These are phyloP conservation scores for Upupa epops DNA, from an alignment of 2,113 vertebrate genomes.

Conservation along the genomic window DNA sequence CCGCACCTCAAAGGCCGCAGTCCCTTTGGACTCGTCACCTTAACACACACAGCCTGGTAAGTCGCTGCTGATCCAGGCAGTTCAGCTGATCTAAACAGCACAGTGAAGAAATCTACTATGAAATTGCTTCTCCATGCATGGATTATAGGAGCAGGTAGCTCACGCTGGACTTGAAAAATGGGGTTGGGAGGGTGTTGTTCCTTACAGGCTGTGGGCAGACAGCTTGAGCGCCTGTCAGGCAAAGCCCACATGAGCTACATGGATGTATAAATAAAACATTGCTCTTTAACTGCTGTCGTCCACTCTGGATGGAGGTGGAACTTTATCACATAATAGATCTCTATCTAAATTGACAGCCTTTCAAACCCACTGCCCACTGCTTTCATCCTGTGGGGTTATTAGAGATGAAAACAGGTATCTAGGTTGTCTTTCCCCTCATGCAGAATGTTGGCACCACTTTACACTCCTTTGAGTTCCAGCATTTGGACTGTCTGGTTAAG, in stretches of 20 bases:
- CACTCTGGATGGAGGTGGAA: neutral
- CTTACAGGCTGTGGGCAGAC: neutral
- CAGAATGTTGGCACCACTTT: neutral
- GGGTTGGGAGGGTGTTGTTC: neutral
- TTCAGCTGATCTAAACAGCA: conserved; percentile 6
- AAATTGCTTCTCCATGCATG: neutral
- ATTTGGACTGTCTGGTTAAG: neutral
- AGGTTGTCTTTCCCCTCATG: neutral
- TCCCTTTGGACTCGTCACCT: neutral
- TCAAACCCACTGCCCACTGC: neutral
- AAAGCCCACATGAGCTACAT: neutral
- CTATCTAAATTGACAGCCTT: neutral
- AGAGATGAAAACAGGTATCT: fast-evolving
- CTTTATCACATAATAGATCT: neutral
- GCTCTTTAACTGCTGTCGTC: neutral
- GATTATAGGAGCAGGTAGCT: neutral
- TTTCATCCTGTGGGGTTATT: neutral
- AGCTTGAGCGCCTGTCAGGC: neutral
- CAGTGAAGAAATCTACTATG: neutral
- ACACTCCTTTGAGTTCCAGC: neutral
- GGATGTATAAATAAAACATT: neutral
- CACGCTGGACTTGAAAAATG: neutral
- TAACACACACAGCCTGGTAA: neutral
- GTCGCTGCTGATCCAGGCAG: neutral
- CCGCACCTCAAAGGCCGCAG: neutral